Conservation (phyloP, 2,113 vertebrate genomes). For the Polypterus senegalus region DNA sequence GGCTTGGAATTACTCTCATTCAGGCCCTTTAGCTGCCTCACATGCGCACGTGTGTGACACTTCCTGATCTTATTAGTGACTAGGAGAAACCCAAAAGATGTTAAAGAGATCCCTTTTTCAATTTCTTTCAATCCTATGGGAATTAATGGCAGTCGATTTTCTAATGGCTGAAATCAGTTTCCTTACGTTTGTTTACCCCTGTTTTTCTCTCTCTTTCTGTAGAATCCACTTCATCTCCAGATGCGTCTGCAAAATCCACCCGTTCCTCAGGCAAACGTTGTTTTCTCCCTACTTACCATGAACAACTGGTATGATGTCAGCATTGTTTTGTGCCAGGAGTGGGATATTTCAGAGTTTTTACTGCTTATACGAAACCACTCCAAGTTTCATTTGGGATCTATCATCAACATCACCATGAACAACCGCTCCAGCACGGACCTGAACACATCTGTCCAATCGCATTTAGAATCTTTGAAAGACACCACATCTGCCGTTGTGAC, state of each 20-base stretch:
- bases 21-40: too few species aligned
- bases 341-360: slow-evolving; percentile 81
- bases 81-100: too few species aligned
- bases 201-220: slow-evolving; percentile 37
- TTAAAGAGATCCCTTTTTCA: too few species aligned
- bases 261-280: slow-evolving; percentile 65
- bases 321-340: slow-evolving; percentile 80
- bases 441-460: slow-evolving; percentile 56
- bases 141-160: too few species aligned
- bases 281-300: slow-evolving; percentile 78
- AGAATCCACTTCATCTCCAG: slow-evolving; percentile 93
- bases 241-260: slow-evolving; percentile 75
- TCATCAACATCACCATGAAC: slow-evolving; percentile 75
- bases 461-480: slow-evolving; percentile 67
- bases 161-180: not conserved
- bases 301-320: slow-evolving; percentile 96
- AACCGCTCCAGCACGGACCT: slow-evolving; percentile 56
- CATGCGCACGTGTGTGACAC: too few species aligned
- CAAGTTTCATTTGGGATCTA: slow-evolving; percentile 70
- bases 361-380: slow-evolving; percentile 72
- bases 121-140: too few species aligned
- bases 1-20: too few species aligned
- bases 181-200: slow-evolving; percentile 11
- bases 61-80: too few species aligned
- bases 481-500: slow-evolving; percentile 68